Evolutionary conservation across 2,888 invertebrate species (phyloP), one percentile per base, ranked within the genome.

Genomic region (Tetramorium bicarinatum): DNA sequence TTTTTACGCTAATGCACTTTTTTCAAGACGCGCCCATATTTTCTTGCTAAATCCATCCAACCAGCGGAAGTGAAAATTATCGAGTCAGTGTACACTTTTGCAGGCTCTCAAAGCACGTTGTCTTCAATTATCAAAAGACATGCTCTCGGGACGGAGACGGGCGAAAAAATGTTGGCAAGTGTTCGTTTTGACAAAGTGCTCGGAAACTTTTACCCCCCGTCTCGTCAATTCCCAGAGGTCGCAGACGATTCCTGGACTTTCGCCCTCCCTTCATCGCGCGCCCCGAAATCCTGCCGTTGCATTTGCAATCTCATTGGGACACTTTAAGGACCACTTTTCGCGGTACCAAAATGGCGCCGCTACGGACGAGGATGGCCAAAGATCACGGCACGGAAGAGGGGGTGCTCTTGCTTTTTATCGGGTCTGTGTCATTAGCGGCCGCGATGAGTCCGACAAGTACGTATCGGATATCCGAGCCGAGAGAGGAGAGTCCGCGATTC

Each of bases 391-490:
- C 56, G 41, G 47, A 62, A 79, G 54, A 80, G 61, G 41, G 18
- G 34, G 76, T 54, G 49, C 80, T 81, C 54, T 90, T 80, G 83
- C 84, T 90, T 91, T 89, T 91, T 91, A 91, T 88, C 89, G 84
- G 67, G 71, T 49, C 74, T 64, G 86, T 86, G 86, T 89, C 89
- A 91, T 91, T 90, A 90, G 89, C 75, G 79, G 85, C 82, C 72
- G 76, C 88, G 84, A 91, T 86, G 85, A 87, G 85, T 87, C 80
- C 80, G 85, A 88, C 84, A 84, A 88, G 87, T 86, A 87, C 49
- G 82, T 90, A 87, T 87, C 84, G 69, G 83, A 87, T 66, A 47
- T 62, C 59, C 66, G 59, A 41, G 66, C 61, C 61, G 62, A 61
- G 44, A 79, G 82, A 79, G 38, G 25, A 44, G 41, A 83, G 56